A percentile compares a stretch with the other conserved stretches of the same genome.
Evolutionary conservation across 2,888 invertebrate species (phyloP).

Genomic region (Oxystoma pomonae): DNA sequence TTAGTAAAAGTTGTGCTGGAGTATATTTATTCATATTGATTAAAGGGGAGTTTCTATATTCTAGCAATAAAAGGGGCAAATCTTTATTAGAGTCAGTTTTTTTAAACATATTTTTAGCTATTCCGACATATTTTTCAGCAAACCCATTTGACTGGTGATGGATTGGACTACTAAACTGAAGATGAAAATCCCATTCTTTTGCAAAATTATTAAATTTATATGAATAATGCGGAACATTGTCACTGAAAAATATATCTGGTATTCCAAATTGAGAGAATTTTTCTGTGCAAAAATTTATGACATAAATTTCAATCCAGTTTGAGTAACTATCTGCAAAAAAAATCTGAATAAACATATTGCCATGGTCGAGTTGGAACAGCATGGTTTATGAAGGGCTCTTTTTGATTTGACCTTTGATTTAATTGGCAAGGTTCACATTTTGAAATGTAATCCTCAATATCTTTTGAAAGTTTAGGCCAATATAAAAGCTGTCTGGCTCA

Average conservation of each 20-base stretch:
- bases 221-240: too few species aligned
- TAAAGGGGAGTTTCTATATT: not conserved
- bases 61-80: not conserved
- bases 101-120: constrained; percentile 8
- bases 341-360: constrained; percentile 34
- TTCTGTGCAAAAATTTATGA: constrained; percentile 2
- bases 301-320: constrained; percentile 20
- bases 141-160: constrained; percentile 15
- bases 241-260: too few species aligned
- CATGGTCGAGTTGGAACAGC: constrained; percentile 31
- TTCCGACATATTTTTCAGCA: constrained; percentile 7
- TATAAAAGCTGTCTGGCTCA: constrained; percentile 20
- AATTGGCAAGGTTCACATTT: constrained; percentile 24
- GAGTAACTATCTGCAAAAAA: constrained; percentile 23
- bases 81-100: constrained; percentile 1
- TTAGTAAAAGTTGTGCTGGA: too few species aligned
- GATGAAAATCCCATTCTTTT: too few species aligned
- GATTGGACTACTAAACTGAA: constrained; percentile 10
- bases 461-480: constrained; percentile 29
- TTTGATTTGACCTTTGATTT: constrained; percentile 18
- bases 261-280: not conserved
- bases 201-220: too few species aligned
- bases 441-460: constrained; percentile 9
- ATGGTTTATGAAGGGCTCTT: constrained; percentile 29
- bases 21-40: too few species aligned